Evolutionary conservation across 1,140 invertebrate genomes (phyloP).

Genomic region (Pachypeltis micranthus): DNA sequence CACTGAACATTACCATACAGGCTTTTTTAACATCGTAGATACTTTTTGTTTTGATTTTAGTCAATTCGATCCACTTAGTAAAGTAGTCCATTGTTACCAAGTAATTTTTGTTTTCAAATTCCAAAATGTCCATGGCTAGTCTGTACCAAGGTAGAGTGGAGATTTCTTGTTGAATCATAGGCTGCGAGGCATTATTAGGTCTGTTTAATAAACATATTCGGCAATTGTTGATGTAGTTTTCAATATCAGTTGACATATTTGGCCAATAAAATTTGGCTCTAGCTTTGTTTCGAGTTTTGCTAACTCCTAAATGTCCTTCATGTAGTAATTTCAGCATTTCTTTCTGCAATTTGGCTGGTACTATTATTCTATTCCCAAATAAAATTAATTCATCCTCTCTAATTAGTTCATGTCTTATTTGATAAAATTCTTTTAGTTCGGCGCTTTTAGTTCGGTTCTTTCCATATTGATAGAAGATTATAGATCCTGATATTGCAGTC

Average conservation of each 20-base stretch:
- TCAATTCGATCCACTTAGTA: conserved; percentile 3
- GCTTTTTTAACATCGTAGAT: not conserved
- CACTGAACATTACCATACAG: conserved; percentile 3
- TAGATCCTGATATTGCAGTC: too few species aligned
- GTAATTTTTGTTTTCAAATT: conserved; percentile 1
- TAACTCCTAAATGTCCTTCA: conserved; percentile 10
- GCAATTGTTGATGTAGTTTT: not conserved
- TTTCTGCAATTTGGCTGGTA: not conserved
- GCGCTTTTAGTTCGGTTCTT: not conserved
- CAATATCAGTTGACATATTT: conserved; percentile 9
- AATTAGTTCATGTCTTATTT: conserved; percentile 10
- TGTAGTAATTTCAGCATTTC: not conserved
- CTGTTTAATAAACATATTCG: conserved; percentile 1
- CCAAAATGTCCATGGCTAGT: not conserved
- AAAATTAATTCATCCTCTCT: conserved; percentile 1
- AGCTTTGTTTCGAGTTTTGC: not conserved
- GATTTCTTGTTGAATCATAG: not conserved
- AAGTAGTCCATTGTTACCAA: conserved; percentile 2
- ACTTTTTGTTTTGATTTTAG: not conserved
- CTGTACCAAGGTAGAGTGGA: not conserved
- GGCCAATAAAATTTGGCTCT: conserved; percentile 11
- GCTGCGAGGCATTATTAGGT: not conserved
- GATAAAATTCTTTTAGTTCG: not conserved
- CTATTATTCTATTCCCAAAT: conserved; percentile 8
- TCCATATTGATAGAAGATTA: too few species aligned